These are phyloP conservation scores for Erynnis tages DNA, from an alignment of 2,888 invertebrate genomes.

Conservation along the genomic window DNA sequence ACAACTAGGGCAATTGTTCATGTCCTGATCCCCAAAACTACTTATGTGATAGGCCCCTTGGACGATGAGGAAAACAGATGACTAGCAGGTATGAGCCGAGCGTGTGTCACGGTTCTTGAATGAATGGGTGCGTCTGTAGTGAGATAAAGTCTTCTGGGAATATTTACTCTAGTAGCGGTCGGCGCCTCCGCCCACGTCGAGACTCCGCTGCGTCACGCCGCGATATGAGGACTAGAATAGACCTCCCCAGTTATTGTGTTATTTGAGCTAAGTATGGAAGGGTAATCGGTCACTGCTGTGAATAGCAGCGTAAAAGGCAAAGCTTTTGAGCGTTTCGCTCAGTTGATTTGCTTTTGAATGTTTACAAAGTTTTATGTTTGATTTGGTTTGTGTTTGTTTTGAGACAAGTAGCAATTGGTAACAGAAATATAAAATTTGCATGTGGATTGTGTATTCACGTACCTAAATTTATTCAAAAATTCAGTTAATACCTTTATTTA, in stretches of 20 bases:
- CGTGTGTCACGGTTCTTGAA: conserved; percentile 58
- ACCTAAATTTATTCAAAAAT: too few relatives aligned
- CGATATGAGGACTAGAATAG: conserved; percentile 26
- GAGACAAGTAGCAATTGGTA: too few relatives aligned
- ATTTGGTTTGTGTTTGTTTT: too few relatives aligned
- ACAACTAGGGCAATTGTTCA: too few relatives aligned
- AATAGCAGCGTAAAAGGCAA: conserved; percentile 10
- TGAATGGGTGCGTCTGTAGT: conserved; percentile 59
- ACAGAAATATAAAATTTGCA: too few relatives aligned
- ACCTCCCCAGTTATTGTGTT: conserved; percentile 22
- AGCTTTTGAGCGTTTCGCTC: not conserved
- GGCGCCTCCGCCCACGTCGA: conserved; percentile 59
- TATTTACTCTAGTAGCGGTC: conserved; percentile 62
- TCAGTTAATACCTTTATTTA: too few relatives aligned
- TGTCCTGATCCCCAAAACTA: conserved; percentile 45
- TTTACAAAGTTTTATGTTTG: too few relatives aligned
- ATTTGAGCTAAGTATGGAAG: conserved; percentile 26
- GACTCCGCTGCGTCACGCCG: conserved; percentile 22
- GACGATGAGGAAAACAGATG: conserved; percentile 36
- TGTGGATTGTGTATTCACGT: too few relatives aligned
- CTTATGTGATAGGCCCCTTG: conserved; percentile 39
- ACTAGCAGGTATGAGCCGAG: conserved; percentile 37
- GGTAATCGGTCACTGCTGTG: conserved; percentile 22
- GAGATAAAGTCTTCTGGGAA: conserved; percentile 67
- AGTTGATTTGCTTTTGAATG: too few relatives aligned